These are phyloP conservation scores for Drosophila hydei DNA, from an alignment of 1,140 invertebrate genomes.

Conservation along the genomic window DNA sequence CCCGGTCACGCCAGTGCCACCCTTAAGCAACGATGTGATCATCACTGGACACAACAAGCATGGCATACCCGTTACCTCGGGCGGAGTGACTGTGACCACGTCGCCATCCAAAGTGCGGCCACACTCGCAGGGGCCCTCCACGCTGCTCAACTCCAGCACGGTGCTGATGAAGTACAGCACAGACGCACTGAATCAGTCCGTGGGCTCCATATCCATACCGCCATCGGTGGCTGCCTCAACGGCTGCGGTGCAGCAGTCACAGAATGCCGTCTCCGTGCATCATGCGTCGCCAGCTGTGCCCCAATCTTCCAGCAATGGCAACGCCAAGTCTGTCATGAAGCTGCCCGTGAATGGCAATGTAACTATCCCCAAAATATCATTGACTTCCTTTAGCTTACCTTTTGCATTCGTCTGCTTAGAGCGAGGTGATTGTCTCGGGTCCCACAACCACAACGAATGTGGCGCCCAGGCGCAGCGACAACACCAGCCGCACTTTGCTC, in stretches of 20 bases:
- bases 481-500: conserved; percentile 89
- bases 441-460: conserved; percentile 86
- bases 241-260: conserved; percentile 17
- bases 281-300: conserved; percentile 81
- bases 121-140: conserved; percentile 85
- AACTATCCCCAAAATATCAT: conserved; percentile 8
- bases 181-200: conserved; percentile 81
- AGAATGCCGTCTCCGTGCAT: conserved; percentile 79
- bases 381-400: neutral
- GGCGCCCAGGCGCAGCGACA: conserved; percentile 87
- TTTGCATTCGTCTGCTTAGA: conserved; percentile 24
- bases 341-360: conserved; percentile 80
- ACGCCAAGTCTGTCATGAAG: conserved; percentile 83
- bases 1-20: conserved; percentile 81
- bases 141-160: conserved; percentile 80
- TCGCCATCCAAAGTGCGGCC: conserved; percentile 85
- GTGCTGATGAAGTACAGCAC: conserved; percentile 82
- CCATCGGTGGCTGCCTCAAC: conserved; percentile 30
- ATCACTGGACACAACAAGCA: conserved; percentile 85
- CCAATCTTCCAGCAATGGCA: conserved; percentile 68
- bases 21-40: conserved; percentile 83
- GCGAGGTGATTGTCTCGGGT: conserved; percentile 84
- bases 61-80: conserved; percentile 85
- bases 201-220: conserved; percentile 77
- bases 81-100: conserved; percentile 88